Base-by-base conservation (phyloP, 2,888 invertebrate species). In the Siphlonurus alternatus region DNA sequence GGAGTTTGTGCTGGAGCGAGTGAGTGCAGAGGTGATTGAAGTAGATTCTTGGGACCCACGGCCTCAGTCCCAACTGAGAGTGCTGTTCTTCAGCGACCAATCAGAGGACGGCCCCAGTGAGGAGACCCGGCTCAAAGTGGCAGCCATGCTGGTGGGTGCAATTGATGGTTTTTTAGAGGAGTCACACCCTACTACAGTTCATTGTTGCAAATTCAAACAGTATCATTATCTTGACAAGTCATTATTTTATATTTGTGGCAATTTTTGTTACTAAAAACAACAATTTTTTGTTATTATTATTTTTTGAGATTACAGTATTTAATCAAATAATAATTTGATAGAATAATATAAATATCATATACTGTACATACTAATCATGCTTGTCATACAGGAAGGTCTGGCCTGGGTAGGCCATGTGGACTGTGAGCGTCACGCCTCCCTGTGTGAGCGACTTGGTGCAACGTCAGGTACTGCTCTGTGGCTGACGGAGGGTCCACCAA, bases 61-160 rank as follows among this genome's bases (percentile, higher is more conserved):
- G 15, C n/a, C 25, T 23, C 68, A 71, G 63, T 66, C 68, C 20
- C 15, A 56, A 61, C 79, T 81, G 7, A 84, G 83, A 82, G 71
- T 84, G 59, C 72, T 84, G 65, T 80, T 81, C 70, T 81, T 76
- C 72, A 86, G 80, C 77, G 77, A 71, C 73, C 78, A 81, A 20
- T 73, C 80, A 53, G 80, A 79, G 65, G 77, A 78, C 69, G 83
- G 83, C 70, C 75, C 84, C 18, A 80, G 81, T 61, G 74, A 75
- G 15, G 78, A 80, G 68, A 80, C 80, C 1, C 75, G 81, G 53
- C 76, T 80, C 1, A 88, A 89, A 75, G 76, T 91, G 51, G 84
- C 88, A 61, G 85, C 85, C 62, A 85, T 84, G 75, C 79, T 93
- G 79, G 89, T 89, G 76, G 79, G 81, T 76, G 64, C 62, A 24